Evolutionary conservation across 2,888 invertebrate species (phyloP).

Genomic region (Romanomermis culicivorax): DNA sequence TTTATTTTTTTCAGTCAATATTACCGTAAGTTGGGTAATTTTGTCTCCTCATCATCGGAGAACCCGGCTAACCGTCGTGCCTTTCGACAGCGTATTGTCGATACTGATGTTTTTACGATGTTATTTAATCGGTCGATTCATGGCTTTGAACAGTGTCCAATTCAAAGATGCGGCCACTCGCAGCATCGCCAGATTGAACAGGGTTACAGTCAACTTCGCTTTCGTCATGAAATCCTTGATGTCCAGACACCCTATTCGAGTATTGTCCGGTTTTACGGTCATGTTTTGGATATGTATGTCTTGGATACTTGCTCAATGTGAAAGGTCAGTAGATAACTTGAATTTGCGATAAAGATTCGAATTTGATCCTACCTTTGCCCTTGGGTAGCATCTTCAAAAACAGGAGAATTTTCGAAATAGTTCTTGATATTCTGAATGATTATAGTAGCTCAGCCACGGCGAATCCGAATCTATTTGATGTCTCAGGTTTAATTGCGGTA

Average conservation of each 20-base stretch:
- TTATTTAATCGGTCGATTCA: slow-evolving; percentile 95
- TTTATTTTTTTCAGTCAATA: no score
- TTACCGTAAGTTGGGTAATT: no score
- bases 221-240: slow-evolving; percentile 94
- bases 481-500: no score
- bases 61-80: slow-evolving; percentile 41
- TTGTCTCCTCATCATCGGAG: no score
- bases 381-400: no score
- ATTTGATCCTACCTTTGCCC: no score
- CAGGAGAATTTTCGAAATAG: no score
- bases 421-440: no score
- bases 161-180: slow-evolving; percentile 84
- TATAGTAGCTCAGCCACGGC: no score
- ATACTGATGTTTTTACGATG: slow-evolving; percentile 98
- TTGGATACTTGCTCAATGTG: slow-evolving; percentile 95
- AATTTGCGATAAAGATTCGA: no score
- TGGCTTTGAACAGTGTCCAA: slow-evolving; percentile 95
- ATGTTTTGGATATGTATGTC: slow-evolving; percentile 99
- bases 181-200: slow-evolving; percentile 31
- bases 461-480: no score
- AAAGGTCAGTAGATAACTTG: slow-evolving; percentile 67
- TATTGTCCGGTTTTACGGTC: slow-evolving; percentile 94
- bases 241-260: slow-evolving; percentile 97
- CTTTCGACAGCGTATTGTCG: slow-evolving; percentile 87
- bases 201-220: slow-evolving; percentile 75